phyloP scores from a whole-genome alignment of 2,888 invertebrate genomes.

The Megalurothrips usitatus region DNA sequence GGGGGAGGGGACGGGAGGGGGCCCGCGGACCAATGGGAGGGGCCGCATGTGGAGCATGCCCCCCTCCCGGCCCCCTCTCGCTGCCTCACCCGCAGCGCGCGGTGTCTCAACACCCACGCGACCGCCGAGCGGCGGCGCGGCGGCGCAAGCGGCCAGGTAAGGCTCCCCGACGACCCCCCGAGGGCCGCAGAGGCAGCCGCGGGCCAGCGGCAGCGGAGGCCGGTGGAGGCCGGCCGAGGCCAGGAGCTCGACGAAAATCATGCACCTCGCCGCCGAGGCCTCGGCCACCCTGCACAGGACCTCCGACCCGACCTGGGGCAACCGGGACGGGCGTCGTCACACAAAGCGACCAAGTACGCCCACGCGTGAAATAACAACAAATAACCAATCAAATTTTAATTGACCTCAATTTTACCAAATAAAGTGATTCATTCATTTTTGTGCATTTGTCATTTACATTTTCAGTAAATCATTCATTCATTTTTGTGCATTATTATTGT shows the following conservation, averaged over 20 bases:
- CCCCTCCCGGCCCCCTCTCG: neutral
- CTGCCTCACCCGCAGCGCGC: neutral
- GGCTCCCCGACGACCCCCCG: neutral
- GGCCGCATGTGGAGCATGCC: neutral
- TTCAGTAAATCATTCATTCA: no score
- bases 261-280: neutral
- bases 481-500: no score
- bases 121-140: neutral
- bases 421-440: no score
- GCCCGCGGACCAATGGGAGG: constrained; percentile 4
- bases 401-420: no score
- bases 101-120: constrained; percentile 3
- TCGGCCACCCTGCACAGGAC: neutral
- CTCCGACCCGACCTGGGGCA: neutral
- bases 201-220: neutral
- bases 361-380: no score
- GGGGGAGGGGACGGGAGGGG: neutral
- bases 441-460: no score
- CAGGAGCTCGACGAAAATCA: neutral
- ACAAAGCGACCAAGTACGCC: no score
- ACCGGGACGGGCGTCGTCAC: neutral
- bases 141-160: no score
- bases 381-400: no score
- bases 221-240: neutral
- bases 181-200: neutral